Base-by-base conservation (phyloP, 2,113 vertebrate genomes). In the Dasypus novemcinctus region DNA sequence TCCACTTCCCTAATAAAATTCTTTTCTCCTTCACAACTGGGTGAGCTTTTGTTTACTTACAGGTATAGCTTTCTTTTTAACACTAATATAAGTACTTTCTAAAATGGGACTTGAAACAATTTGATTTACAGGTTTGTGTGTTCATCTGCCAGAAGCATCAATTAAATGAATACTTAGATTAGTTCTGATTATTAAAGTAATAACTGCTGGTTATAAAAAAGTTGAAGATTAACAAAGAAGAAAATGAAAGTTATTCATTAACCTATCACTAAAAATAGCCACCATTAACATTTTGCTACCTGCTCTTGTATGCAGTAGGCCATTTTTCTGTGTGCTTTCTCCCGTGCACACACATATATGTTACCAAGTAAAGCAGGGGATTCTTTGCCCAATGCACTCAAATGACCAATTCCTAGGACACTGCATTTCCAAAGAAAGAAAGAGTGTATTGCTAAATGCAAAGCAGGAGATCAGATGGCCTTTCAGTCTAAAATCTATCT, bases 151-250 rank as follows among this genome's bases (percentile, higher is more conserved):
- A 57, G 68, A 86, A 91, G 46, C 49, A 79, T 69, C 38, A 25
- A 74, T 41, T 86, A 83, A n/a, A 72, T 27, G 27, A 84, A n/a
- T 31, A 79, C 18, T 92, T 90, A 72, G 78, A 68, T 88, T 66
- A 72, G n/a, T 86, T 89, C 74, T 86, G 20, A 64, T 68, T 72
- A 79, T 57, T 49, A 95, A 95, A 27, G 20, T 91, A 68, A 68
- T 66, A 93, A 86, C 38, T 3, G 46, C 54, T 81, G 4, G 10
- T 84, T 74, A 63, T 17, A 36, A n/a, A 86, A 72, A 61, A 89
- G 33, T 21, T 23, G 10, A 95, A 90, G 27, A 57, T 72, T 71
- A 85, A 36, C 71, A 92, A 74, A 41, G 59, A 27, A 95, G 52
- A 27, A 93, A 76, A 66, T 76, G 36, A 91, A 92, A 85, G 33